Evolutionary conservation across 2,113 vertebrate species (phyloP).

Genomic region (Ondatra zibethicus): DNA sequence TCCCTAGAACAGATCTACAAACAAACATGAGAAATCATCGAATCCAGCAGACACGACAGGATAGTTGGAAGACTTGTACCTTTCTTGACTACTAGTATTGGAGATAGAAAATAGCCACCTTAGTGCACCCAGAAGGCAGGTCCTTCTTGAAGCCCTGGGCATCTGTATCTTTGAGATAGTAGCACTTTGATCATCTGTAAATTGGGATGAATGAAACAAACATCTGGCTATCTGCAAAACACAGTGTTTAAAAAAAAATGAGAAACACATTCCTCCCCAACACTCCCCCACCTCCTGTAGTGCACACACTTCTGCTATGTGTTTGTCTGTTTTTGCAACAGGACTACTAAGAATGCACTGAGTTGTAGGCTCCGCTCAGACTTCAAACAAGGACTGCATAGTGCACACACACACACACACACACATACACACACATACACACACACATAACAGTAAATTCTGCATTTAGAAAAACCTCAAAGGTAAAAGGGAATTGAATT

Average conservation of each 20-base stretch:
- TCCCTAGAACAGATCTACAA: neutral
- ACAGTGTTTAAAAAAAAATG: neutral
- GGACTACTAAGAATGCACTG: accelerated
- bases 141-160: neutral
- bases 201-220: neutral
- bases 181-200: neutral
- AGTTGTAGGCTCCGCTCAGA: neutral
- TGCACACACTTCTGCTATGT: neutral
- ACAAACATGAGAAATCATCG: neutral
- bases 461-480: neutral
- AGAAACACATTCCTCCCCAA: too few species aligned
- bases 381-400: neutral
- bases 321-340: neutral
- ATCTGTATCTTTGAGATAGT: too few species aligned
- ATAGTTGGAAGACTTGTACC: neutral
- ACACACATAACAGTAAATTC: neutral
- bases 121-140: neutral
- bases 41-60: neutral
- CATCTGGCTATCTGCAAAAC: neutral
- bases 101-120: neutral
- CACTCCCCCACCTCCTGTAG: neutral
- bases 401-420: neutral
- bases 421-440: neutral
- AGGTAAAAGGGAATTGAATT: neutral
- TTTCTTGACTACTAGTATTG: neutral